Conservation (phyloP, 2,113 vertebrate species). For the Chionis minor region DNA sequence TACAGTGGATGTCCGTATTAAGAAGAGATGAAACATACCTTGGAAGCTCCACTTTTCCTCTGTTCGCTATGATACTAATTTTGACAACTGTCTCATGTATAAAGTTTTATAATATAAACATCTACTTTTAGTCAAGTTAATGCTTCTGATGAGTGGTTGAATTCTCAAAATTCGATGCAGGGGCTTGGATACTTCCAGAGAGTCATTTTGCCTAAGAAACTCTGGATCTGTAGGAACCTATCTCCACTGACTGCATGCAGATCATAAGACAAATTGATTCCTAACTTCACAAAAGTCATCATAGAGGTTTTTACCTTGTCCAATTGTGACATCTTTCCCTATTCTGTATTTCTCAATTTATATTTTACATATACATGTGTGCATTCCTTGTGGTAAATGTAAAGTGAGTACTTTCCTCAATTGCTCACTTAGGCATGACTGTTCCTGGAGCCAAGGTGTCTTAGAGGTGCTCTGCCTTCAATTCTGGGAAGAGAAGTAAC, state of each 20-base stretch:
- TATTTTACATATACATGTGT: background rate
- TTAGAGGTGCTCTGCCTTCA: background rate
- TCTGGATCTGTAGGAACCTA: background rate
- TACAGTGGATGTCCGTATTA: background rate
- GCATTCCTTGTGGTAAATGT: background rate
- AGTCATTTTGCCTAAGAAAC: background rate
- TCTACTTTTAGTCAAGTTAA: background rate
- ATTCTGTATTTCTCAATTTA: background rate
- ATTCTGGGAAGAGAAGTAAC: background rate
- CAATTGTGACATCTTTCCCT: background rate
- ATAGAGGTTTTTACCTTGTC: background rate
- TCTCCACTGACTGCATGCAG: background rate
- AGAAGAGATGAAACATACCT: background rate
- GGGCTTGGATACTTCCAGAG: background rate
- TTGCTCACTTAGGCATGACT: fast-evolving
- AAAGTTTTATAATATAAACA: background rate
- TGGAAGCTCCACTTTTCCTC: background rate
- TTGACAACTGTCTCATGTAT: background rate
- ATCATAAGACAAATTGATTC: background rate
- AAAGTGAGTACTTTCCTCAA: background rate
- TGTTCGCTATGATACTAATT: background rate
- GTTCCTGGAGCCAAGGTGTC: background rate
- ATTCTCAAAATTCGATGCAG: background rate
- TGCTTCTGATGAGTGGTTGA: background rate
- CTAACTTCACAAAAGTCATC: background rate